Conservation (phyloP, 2,888 invertebrate genomes). For the Meliscaeva auricollis region DNA sequence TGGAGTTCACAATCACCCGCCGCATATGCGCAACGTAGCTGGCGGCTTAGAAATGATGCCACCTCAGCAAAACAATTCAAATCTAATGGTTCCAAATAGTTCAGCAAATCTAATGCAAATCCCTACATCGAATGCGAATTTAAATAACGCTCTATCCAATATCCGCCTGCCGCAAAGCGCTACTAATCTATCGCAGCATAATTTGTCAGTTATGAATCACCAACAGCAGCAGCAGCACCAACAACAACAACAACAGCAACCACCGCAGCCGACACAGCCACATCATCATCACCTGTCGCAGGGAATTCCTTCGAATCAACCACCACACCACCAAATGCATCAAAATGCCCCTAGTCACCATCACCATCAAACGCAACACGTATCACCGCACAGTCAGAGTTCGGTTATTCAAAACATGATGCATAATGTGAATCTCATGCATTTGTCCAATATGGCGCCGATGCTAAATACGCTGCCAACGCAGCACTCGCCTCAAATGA, state of each 20-base stretch:
- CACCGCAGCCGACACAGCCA: conserved; percentile 73
- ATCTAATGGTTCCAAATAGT: conserved; percentile 66
- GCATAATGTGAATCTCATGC: conserved; percentile 83
- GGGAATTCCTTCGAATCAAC: conserved; percentile 60
- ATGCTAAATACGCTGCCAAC: conserved; percentile 76
- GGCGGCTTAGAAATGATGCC: conserved; percentile 68
- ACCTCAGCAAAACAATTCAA: conserved; percentile 60
- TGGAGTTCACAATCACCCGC: conserved; percentile 84
- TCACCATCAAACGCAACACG: conserved; percentile 79
- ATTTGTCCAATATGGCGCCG: conserved; percentile 79
- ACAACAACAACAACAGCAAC: conserved; percentile 74
- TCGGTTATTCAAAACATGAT: conserved; percentile 81
- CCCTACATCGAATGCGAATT: conserved; percentile 63
- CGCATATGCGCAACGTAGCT: conserved; percentile 82
- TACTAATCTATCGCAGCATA: conserved; percentile 75
- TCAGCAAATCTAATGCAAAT: conserved; percentile 65
- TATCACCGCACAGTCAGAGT: conserved; percentile 74
- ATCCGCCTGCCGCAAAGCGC: conserved; percentile 69
- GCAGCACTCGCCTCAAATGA: conserved; percentile 77
- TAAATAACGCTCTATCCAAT: conserved; percentile 60
- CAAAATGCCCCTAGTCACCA: conserved; percentile 76
- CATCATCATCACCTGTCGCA: conserved; percentile 73
- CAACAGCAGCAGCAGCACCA: conserved; percentile 76
- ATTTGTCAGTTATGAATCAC: conserved; percentile 67
- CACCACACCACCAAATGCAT: conserved; percentile 74